Evolutionary conservation across 2,888 invertebrate genomes (phyloP).

Genomic region (Diloba caeruleocephala): DNA sequence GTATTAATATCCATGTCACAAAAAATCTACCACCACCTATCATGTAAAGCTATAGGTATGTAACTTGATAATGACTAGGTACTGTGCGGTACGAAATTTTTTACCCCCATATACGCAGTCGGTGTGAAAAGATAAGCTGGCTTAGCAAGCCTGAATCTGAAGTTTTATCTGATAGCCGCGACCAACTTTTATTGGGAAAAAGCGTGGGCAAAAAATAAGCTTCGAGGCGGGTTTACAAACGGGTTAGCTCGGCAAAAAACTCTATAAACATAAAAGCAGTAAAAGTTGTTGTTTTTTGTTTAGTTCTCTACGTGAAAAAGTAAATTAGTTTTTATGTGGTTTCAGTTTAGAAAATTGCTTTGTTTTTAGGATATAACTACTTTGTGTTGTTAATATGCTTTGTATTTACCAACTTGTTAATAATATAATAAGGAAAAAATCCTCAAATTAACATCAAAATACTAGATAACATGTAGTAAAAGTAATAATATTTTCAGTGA

Average conservation of each 20-base stretch:
- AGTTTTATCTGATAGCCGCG: constrained; percentile 25
- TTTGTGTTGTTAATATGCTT: too few relatives aligned
- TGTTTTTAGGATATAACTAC: too few relatives aligned
- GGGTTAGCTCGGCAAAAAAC: constrained; percentile 25
- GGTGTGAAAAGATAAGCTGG: constrained; percentile 29
- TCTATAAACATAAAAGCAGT: constrained; percentile 3
- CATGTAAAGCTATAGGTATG: not conserved
- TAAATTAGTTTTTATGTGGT: constrained; percentile 2
- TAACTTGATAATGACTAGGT: constrained; percentile 1
- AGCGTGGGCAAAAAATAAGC: constrained; percentile 10
- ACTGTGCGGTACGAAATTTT: constrained; percentile 1
- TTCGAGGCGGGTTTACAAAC: constrained; percentile 10
- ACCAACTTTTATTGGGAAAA: constrained; percentile 33
- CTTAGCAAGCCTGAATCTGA: constrained; percentile 9
- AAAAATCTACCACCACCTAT: not conserved
- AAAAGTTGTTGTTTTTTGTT: constrained; percentile 5
- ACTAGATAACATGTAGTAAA: too few relatives aligned
- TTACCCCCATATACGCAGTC: constrained; percentile 6
- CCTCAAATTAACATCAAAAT: too few relatives aligned
- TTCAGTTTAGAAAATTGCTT: not conserved
- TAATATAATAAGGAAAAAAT: too few relatives aligned
- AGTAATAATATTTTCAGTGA: too few relatives aligned
- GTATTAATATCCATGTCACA: too few relatives aligned
- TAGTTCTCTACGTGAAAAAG: constrained; percentile 2
- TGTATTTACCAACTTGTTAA: too few relatives aligned